Base-by-base conservation (phyloP, 1,140 invertebrate species). In the Hylaeus volcanicus region DNA sequence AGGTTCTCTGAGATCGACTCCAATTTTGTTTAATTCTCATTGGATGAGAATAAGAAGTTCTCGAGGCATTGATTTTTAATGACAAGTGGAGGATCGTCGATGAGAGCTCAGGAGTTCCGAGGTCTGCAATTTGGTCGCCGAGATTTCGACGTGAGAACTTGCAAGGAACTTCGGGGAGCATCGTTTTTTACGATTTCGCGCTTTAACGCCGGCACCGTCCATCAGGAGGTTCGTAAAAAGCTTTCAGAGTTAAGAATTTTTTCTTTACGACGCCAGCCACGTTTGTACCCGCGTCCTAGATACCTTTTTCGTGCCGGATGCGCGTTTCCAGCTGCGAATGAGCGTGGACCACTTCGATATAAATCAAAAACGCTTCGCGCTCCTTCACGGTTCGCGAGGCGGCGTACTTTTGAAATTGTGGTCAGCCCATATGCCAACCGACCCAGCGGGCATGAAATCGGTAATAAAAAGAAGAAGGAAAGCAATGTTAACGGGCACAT, bases 191-290 rank as follows among this genome's bases (percentile, higher is more conserved):
- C 6, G 39, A n/a, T 4, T 15, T 41, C 5, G 4, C 39, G 45
- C 39, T 66, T 56, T 5, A 75, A 66, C 39, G 73, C 14, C 37
- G 15, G 14, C 2, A 37, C 14, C 15, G 68, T 63, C 45, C 66
- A 72, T 48, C 48, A 43, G 14, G 14, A 26, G 71, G 41, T 60
- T 72, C 61, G 60, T 85, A 74, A 81, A 85, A 86, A 77, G 61
- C 78, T 85, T 85, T 85, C 72, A 85, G 74, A 77, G 79, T 55
- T 51, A 84, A 65, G 79, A 77, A 85, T 85, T 85, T 74, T 65
- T 70, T 81, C 58, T 82, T 85, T 78, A 70, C 68, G 58, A 58
- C 74, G 51, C 1, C 48, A 9, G 73, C 51, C 75, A 65, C 71
- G 74, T 58, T 61, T 37, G 48, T 53, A 64, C 8, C 74, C 65